Conservation (phyloP, 1,140 invertebrate species). For the Stegodyphus dumicola region DNA sequence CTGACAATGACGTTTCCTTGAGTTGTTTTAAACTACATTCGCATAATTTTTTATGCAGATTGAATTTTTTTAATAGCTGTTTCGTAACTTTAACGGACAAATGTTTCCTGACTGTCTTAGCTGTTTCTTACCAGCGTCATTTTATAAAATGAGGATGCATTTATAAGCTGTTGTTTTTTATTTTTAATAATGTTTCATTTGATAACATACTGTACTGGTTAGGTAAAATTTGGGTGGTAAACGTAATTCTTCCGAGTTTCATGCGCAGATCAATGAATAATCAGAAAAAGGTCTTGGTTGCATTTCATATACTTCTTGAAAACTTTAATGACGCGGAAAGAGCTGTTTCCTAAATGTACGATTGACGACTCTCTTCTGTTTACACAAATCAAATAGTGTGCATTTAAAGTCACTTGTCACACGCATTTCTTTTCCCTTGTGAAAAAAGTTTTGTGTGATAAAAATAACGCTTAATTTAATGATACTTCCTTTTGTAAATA, state of each 20-base stretch:
- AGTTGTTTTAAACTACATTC: neutral
- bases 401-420: conserved; percentile 16
- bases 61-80: neutral
- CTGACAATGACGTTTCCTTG: neutral
- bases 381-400: conserved; percentile 19
- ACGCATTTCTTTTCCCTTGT: conserved; percentile 32
- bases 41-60: neutral
- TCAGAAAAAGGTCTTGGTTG: conserved; percentile 24
- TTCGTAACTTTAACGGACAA: neutral
- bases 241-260: conserved; percentile 21
- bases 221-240: conserved; percentile 20
- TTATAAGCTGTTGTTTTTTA: too few relatives aligned
- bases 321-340: conserved; percentile 4
- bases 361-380: neutral
- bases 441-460: conserved; percentile 23
- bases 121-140: neutral
- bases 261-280: conserved; percentile 25
- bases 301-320: conserved; percentile 24
- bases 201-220: neutral
- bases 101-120: neutral
- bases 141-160: neutral
- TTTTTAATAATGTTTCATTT: neutral
- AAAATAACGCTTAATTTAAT: neutral
- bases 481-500: conserved; percentile 24
- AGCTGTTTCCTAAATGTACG: neutral